A percentile compares a stretch with the other conserved stretches of the same genome.
Evolutionary conservation across 2,888 invertebrate genomes (phyloP).

Genomic region (Coelopa pilipes): DNA sequence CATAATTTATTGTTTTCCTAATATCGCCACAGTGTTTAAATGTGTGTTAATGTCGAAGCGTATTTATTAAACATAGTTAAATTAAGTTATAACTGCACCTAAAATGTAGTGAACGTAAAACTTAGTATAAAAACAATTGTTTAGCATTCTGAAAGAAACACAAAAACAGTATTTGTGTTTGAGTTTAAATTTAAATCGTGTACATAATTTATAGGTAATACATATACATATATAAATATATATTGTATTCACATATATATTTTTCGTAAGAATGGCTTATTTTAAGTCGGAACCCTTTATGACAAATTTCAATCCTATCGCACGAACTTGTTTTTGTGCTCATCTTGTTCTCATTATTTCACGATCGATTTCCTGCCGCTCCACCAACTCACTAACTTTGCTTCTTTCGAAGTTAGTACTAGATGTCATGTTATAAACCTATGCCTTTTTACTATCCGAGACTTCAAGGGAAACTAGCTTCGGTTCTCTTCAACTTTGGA

Average conservation of each 20-base stretch:
- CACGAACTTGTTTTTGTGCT: neutral
- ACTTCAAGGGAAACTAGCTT: too few relatives aligned
- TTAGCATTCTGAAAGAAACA: constrained; percentile 4
- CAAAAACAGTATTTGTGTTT: too few relatives aligned
- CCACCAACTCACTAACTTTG: too few relatives aligned
- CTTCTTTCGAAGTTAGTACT: too few relatives aligned
- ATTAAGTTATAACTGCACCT: constrained; percentile 30
- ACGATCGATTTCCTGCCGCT: neutral
- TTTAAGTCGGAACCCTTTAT: neutral
- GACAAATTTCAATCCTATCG: neutral
- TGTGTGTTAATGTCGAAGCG: too few relatives aligned
- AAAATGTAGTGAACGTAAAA: constrained; percentile 15
- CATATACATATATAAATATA: constrained; percentile 44
- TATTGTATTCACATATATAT: constrained; percentile 56
- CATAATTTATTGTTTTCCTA: neutral
- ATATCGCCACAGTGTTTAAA: too few relatives aligned
- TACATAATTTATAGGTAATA: constrained; percentile 50
- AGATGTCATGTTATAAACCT: too few relatives aligned
- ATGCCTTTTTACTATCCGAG: too few relatives aligned
- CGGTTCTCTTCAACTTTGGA: too few relatives aligned
- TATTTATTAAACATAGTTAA: constrained; percentile 15
- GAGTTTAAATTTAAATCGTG: too few relatives aligned
- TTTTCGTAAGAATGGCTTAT: constrained; percentile 43
- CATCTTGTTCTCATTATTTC: neutral
- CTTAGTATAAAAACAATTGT: constrained; percentile 11